Evolutionary conservation across 1,140 invertebrate species (phyloP).

Genomic region (Philopotamus ludificatus): DNA sequence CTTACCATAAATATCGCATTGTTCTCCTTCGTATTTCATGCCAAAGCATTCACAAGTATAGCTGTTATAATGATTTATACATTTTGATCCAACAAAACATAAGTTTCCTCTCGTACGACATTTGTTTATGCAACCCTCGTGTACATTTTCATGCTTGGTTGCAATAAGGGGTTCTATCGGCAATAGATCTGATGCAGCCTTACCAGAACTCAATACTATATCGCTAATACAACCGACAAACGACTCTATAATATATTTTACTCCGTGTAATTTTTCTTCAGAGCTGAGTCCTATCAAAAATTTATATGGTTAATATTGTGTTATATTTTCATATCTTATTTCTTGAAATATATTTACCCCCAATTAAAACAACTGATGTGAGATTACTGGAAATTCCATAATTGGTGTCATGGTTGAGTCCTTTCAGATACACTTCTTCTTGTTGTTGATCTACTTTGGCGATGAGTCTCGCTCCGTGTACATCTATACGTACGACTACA

Average conservation of each 20-base stretch:
- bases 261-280: constrained; percentile 79
- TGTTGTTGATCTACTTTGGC: constrained; percentile 80
- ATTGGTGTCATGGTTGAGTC: constrained; percentile 75
- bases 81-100: constrained; percentile 79
- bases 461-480: constrained; percentile 74
- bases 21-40: constrained; percentile 84
- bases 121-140: constrained; percentile 80
- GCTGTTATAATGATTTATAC: constrained; percentile 86
- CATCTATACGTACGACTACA: constrained; percentile 77
- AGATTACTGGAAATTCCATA: constrained; percentile 81
- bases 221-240: constrained; percentile 89
- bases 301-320: background rate
- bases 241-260: constrained; percentile 88
- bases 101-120: constrained; percentile 76
- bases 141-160: constrained; percentile 82
- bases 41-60: constrained; percentile 89
- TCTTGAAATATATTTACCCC: too few species aligned
- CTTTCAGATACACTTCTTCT: constrained; percentile 75
- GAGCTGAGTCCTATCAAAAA: constrained; percentile 71
- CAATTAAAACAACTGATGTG: constrained; percentile 83
- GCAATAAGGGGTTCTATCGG: constrained; percentile 78
- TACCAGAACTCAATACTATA: constrained; percentile 78
- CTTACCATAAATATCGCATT: constrained; percentile 88
- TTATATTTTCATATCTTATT: too few species aligned
- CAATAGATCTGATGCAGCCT: constrained; percentile 75